Conservation (phyloP, 2,888 invertebrate genomes). For the Drosophila atripex region DNA sequence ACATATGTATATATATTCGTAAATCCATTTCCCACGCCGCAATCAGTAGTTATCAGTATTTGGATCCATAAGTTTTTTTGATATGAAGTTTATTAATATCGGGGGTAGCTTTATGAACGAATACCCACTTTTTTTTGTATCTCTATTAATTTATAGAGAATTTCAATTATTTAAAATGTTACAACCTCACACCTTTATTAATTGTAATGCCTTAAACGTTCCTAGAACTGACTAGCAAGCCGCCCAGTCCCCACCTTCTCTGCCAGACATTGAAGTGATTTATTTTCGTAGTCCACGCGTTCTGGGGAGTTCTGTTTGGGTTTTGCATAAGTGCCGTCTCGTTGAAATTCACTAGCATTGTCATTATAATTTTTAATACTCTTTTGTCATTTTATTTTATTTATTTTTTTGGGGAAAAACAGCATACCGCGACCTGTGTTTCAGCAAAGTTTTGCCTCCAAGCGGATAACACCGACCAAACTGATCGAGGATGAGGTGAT, state of each 20-base stretch:
- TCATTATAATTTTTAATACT: conserved; percentile 60
- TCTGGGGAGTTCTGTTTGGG: conserved; percentile 33
- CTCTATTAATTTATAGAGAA: no score
- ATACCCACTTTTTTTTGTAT: no score
- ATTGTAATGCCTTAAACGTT: conserved; percentile 26
- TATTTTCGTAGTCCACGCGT: conserved; percentile 56
- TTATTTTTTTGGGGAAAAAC: conserved; percentile 39
- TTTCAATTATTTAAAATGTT: no score
- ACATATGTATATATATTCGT: not conserved
- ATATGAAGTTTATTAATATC: not conserved
- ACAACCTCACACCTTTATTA: not conserved
- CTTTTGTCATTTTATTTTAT: conserved; percentile 12
- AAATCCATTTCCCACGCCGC: not conserved
- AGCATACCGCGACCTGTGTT: conserved; percentile 93
- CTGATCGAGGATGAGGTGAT: conserved; percentile 85
- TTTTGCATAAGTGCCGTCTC: conserved; percentile 54
- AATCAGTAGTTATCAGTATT: not conserved
- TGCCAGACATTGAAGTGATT: conserved; percentile 32
- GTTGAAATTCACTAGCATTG: conserved; percentile 23
- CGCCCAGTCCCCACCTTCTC: not conserved
- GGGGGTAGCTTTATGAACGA: not conserved
- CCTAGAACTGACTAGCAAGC: conserved; percentile 20
- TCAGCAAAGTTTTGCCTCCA: conserved; percentile 84
- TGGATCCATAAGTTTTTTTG: not conserved
- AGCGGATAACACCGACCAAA: conserved; percentile 83